Evolutionary conservation across 92 coral and sea anemone species (phyloP), one percentile per base, ranked within the genome.

Genomic region (Epizoanthus rinbou): DNA sequence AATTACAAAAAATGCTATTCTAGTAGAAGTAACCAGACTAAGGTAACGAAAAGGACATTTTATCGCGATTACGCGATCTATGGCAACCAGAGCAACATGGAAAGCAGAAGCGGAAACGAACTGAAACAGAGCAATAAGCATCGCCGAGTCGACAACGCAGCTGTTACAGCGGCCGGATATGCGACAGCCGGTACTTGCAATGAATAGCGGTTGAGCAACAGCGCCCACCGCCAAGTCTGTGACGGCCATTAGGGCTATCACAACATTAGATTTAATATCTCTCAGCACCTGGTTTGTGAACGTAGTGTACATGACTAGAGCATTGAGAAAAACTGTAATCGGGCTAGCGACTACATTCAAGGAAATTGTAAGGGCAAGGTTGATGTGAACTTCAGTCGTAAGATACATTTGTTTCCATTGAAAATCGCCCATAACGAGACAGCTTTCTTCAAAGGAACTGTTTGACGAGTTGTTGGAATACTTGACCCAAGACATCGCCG

Each of bases 1-100:
- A 25, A 6, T 17, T 5, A 31, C 65, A 15, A 52, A 50, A 22
- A 35, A 16, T 5, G 14, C 18, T 3, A 75, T 75, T 7, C 45
- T 57, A 35, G 23, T 23, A 8, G 5, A 54, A 28, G 64, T 75
- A 8, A 54, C 80, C 8, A 75, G 19, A 14, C 25, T 60, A 25
- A 35, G 13, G n/a, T 75, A 75, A 18, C 47, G 65, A 28, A 52
- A 28, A 75, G 80, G 66, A 9, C 7, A 54, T 33, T 37, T 24
- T 75, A 75, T 56, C 28, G 66, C 28, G 80, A 75, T 57, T 13
- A 75, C 41, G 13, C 80, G 80, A 23, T 75, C 80, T 1, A 75
- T 8, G 0, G 65, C 80, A 64, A 75, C 57, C 9, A 75, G 57
- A 13, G n/a, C 45, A 2, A 75, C 47, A 15, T 56, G 65, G 65